phyloP scores from a whole-genome alignment of 2,113 vertebrate genomes.

The Leptobrachium ailaonicum region DNA sequence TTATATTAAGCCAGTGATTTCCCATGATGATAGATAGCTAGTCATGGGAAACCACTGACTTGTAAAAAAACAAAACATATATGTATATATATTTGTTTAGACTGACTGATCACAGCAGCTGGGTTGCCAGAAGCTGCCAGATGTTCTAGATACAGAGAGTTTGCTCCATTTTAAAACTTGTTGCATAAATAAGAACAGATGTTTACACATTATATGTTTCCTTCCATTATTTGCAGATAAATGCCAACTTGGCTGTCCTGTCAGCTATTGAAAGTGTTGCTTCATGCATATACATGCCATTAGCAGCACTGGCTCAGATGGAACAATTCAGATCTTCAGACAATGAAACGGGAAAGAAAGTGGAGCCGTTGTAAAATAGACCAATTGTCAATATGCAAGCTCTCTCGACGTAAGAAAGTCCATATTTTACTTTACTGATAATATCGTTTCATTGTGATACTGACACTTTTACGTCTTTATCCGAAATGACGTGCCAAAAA shows the following conservation, averaged over 20 bases:
- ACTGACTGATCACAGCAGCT: no score
- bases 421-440: conserved; percentile 12
- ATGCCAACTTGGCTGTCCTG: neutral
- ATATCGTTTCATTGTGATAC: conserved; percentile 17
- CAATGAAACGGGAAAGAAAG: neutral
- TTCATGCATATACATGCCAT: neutral
- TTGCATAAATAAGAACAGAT: neutral
- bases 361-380: neutral
- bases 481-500: conserved; percentile 23
- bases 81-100: no score
- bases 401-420: neutral
- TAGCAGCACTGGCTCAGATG: conserved; percentile 1
- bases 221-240: neutral
- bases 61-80: no score
- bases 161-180: neutral
- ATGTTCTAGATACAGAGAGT: neutral
- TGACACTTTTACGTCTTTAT: conserved; percentile 8
- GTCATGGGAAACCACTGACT: no score
- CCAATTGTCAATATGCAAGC: neutral
- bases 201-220: neutral
- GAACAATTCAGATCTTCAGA: neutral
- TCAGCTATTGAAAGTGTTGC: neutral
- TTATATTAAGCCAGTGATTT: no score
- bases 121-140: no score
- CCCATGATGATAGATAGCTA: no score